These are phyloP conservation scores for Megalops cyprinoides DNA, from an alignment of 2,797 vertebrate genomes.

Conservation along the genomic window DNA sequence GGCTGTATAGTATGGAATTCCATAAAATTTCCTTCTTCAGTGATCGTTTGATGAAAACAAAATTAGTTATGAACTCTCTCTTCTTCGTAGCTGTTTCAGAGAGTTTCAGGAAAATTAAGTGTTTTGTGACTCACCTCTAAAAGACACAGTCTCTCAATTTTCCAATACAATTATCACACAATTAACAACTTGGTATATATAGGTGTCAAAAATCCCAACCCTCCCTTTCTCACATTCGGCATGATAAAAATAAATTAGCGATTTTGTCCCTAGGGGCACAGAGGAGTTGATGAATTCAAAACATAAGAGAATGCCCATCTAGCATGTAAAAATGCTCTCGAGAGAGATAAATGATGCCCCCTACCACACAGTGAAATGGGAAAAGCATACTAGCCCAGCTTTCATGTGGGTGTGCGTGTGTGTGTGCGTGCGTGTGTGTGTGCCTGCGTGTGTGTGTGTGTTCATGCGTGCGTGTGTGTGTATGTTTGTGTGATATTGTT, in stretches of 20 bases:
- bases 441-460: neutral
- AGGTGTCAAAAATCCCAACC: constrained; percentile 43
- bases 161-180: constrained; percentile 45
- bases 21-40: neutral
- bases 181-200: constrained; percentile 62
- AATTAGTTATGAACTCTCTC: neutral
- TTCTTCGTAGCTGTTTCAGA: neutral
- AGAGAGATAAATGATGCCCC: neutral
- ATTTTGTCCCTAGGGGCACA: constrained; percentile 49
- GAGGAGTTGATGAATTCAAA: constrained; percentile 61
- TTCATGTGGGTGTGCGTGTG: neutral
- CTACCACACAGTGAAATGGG: neutral
- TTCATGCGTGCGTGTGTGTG: neutral
- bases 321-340: constrained; percentile 24
- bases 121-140: neutral
- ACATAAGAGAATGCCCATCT: constrained; percentile 52
- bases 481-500: too few relatives aligned
- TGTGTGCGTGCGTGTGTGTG: neutral
- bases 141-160: neutral
- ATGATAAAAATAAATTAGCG: constrained; percentile 64
- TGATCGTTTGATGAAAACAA: neutral
- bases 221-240: constrained; percentile 65
- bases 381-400: constrained; percentile 21
- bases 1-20: neutral
- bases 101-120: neutral